Evolutionary conservation across 1,140 invertebrate genomes (phyloP), one percentile per base, ranked within the genome.

Genomic region (Heliconius himera): DNA sequence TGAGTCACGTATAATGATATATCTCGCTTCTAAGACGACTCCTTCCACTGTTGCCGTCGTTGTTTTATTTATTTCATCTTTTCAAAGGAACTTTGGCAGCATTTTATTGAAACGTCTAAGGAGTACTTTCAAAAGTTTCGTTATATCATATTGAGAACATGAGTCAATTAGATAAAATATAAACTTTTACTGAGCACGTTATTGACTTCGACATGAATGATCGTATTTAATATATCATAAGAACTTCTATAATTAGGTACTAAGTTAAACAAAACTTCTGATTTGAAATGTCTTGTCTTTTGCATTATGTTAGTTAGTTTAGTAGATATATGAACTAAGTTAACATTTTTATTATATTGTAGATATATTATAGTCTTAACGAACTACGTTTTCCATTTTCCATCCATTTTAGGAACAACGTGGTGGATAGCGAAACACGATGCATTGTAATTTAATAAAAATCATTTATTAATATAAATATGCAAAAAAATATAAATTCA

Each of bases 51-150:
- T 74, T 70, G 18, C 18, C 36, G 74, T 36, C 74, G 70, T 77
- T 72, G 76, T 77, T 77, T 72, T 71, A 72, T 77, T 77, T 77
- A 77, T 77, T 66, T 33, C 46, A 72, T 77, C 66, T 72, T 71
- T 51, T 71, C 70, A 46, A 51, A 49, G 41, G 70, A 72, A 77
- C 76, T 77, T 77, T 72, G 38, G 70, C 29, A 70, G 72, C 76
- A 72, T 22, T 71, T 71, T 77, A 72, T 77, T 72, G 46, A 72
- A 77, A 77, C 36, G 11, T 36, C 70, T 72, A 26, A 77, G 26
- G 76, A 77, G 51, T 77, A 54, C 66, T 71, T 77, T 54, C 49
- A 54, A 54, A 72, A 77, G 66, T 76, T 51, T 29, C 60, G 26
- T 66, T 29, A 66, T 66, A 66, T 66, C 60, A 22, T 36, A 77